Evolutionary conservation across 2,888 invertebrate genomes (phyloP).

Genomic region (Mantis religiosa): DNA sequence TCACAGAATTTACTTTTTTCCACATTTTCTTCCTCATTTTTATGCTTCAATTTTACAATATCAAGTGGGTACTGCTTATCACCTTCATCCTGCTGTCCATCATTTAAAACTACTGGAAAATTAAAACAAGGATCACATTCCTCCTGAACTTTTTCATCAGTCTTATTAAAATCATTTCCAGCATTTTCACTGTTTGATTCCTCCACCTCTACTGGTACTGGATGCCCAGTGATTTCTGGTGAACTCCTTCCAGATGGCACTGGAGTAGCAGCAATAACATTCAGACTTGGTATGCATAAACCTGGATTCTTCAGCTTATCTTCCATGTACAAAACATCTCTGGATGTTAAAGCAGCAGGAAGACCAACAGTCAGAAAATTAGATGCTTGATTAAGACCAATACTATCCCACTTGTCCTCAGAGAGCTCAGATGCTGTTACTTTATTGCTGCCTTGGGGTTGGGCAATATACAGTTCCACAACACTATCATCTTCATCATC

Average conservation of each 20-base stretch:
- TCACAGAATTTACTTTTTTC: neutral
- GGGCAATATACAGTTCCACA: neutral
- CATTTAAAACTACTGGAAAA: neutral
- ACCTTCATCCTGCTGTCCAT: neutral
- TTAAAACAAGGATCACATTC: neutral
- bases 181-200: no score
- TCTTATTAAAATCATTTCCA: neutral
- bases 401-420: neutral
- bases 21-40: neutral
- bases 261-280: constrained; percentile 27
- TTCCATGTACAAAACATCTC: neutral
- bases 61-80: neutral
- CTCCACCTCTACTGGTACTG: neutral
- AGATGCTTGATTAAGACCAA: neutral
- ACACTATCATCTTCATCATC: neutral
- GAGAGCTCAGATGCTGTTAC: neutral
- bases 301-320: neutral
- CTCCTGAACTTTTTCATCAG: neutral
- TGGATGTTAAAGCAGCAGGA: neutral
- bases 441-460: neutral
- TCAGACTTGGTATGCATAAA: constrained; percentile 21
- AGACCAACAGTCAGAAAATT: neutral
- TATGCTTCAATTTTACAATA: neutral
- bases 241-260: constrained; percentile 24
- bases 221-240: neutral